Base-by-base conservation (phyloP, 1,140 invertebrate species). In the Anastrepha ludens region DNA sequence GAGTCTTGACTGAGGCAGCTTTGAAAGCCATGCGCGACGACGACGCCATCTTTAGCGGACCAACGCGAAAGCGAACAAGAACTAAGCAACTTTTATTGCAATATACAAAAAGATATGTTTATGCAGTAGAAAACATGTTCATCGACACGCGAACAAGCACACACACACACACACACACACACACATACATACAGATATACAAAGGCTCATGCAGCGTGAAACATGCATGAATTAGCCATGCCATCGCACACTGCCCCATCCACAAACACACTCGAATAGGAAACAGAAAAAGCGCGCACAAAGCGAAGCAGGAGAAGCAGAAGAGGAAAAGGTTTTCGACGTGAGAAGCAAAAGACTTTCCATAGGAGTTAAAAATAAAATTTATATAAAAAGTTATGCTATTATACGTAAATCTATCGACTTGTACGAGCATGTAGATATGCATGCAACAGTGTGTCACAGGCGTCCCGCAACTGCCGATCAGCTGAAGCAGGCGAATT, bases 261-360 rank as follows among this genome's bases (percentile, higher is more conserved):
- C 47, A 47, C 44, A 41, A 59, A 17, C 11, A 55, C 55, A 17
- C 29, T 41, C 81, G 59, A 85, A 85, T 39, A 47, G 2, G 11
- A 47, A 85, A 81, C 44, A 47, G 50, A 50, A 81, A 44, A n/a
- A 81, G 50, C 50, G 29, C 17, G 17, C 17, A 65, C 64, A 65
- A n/a, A 65, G 20, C 81, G 81, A 5, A 59, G 81, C 39, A 47
- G 74, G 5, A 55, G 44, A 41, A 59, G 81, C 50, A 50, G 20
- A 74, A 74, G 67, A 47, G 29, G 74, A 5, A 81, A 17, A 47
- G 74, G 20, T n/a, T 59, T 86, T 59, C 59, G 55, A 60, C 62
- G 85, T 86, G 85, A 60, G 55, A 86, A 86, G 58, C 85, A 86
- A 88, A 88, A 88, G 87, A 88, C 87, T 88, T 88, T 88, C 87